Evolutionary conservation across 2,888 invertebrate species (phyloP), one percentile per base, ranked within the genome.

Genomic region (Cryptocephalus primarius): DNA sequence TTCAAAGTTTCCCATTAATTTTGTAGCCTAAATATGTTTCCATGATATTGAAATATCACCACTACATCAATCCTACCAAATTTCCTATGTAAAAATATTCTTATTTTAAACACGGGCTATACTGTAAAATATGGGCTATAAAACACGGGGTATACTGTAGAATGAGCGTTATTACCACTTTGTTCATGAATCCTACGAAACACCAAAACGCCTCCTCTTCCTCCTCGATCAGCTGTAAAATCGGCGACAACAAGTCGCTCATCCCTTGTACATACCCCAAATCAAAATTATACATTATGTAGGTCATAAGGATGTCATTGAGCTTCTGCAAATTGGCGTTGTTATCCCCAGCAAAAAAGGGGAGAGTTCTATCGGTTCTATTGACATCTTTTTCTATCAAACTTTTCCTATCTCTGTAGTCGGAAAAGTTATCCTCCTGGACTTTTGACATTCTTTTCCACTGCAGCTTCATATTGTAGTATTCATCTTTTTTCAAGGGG

Each of bases 131-230:
- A 22, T 22, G n/a, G n/a, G n/a, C n/a, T n/a, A n/a, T n/a, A n/a
- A n/a, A n/a, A n/a, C n/a, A n/a, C n/a, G n/a, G n/a, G n/a, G 3
- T 9, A 46, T 32, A 43, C 34, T 43, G 12, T 34, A 9, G 41
- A 8, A 42, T 40, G 13, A n/a, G 11, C 14, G 50, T 51, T 74
- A 83, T 77, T 68, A 91, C 92, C 68, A 97, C 86, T 75, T 83
- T 83, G 49, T 96, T 85, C 94, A 99, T 97, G 60, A 96, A 91
- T 8, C 95, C 95, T 34, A 90, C 94, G 67, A 99, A 99, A 70
- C 95, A 94, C 99, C 99, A 99, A 73, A 99, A 99, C 0, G 93
- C 85, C 66, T 97, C 95, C 3, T 91, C 90, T 70, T 99, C 99
- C 64, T 92, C 86, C 54, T 86, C 83, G 75, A 95, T 77, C 40